Evolutionary conservation across 1,140 invertebrate species (phyloP).

Genomic region (Theocolax elegans): DNA sequence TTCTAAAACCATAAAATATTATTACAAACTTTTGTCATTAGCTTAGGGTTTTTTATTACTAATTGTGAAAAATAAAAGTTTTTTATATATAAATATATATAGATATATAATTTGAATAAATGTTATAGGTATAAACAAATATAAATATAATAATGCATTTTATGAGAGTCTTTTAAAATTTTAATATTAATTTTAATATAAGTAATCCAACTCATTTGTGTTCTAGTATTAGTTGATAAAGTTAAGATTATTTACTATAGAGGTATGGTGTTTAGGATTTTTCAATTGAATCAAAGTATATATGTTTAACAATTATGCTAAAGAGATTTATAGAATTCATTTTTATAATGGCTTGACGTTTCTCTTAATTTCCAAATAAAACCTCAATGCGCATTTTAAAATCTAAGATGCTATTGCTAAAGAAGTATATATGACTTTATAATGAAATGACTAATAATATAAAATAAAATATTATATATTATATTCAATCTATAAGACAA

Average conservation of each 20-base stretch:
- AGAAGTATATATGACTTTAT: slow-evolving; percentile 46
- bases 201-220: slow-evolving; percentile 25
- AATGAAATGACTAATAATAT: slow-evolving; percentile 44
- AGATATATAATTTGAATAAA: slow-evolving; percentile 20
- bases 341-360: slow-evolving; percentile 36
- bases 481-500: slow-evolving; percentile 52
- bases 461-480: slow-evolving; percentile 48
- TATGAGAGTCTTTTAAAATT: slow-evolving; percentile 4
- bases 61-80: not conserved
- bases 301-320: slow-evolving; percentile 32
- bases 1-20: not conserved
- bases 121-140: not conserved
- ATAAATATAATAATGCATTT: not conserved
- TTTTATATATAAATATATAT: slow-evolving; percentile 1
- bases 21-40: not conserved
- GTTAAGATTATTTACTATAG: slow-evolving; percentile 50
- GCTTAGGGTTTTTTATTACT: not conserved
- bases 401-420: slow-evolving; percentile 50
- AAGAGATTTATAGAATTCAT: slow-evolving; percentile 20
- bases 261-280: slow-evolving; percentile 54
- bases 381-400: slow-evolving; percentile 44
- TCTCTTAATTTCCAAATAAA: slow-evolving; percentile 39
- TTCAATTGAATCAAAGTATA: slow-evolving; percentile 59
- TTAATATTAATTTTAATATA: not conserved
- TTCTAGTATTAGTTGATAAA: slow-evolving; percentile 47